These are phyloP conservation scores for Pelusios castaneus DNA, from an alignment of 2,113 vertebrate species.

Conservation along the genomic window DNA sequence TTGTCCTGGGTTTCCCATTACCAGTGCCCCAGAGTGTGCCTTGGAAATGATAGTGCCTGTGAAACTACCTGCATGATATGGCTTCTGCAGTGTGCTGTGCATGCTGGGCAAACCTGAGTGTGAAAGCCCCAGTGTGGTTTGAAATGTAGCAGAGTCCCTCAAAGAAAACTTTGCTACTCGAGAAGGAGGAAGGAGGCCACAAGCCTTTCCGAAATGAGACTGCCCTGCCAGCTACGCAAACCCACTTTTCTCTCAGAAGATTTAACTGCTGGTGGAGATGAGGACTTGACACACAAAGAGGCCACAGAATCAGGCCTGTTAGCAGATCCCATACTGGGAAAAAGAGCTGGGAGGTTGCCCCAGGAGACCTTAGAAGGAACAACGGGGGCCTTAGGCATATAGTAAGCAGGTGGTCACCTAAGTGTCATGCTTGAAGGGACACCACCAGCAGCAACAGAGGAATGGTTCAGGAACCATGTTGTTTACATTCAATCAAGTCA, in stretches of 20 bases:
- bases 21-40: background rate
- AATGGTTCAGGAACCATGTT: too few relatives aligned
- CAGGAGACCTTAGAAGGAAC: background rate
- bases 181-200: background rate
- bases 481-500: background rate
- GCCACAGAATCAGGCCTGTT: background rate
- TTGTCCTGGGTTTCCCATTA: background rate
- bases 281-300: background rate
- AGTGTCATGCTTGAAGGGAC: background rate
- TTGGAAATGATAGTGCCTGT: accelerated
- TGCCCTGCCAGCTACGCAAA: background rate
- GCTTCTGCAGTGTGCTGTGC: accelerated
- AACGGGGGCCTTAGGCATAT: background rate
- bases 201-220: background rate
- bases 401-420: background rate
- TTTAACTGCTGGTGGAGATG: background rate
- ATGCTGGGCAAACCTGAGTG: accelerated
- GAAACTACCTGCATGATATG: accelerated
- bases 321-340: background rate
- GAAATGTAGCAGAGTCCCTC: background rate
- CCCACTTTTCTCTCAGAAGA: background rate
- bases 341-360: background rate
- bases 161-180: background rate
- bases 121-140: accelerated
- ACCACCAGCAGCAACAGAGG: background rate